Evolutionary conservation across 2,888 invertebrate species (phyloP), one percentile per base, ranked within the genome.

Genomic region (Melanostoma scalare): DNA sequence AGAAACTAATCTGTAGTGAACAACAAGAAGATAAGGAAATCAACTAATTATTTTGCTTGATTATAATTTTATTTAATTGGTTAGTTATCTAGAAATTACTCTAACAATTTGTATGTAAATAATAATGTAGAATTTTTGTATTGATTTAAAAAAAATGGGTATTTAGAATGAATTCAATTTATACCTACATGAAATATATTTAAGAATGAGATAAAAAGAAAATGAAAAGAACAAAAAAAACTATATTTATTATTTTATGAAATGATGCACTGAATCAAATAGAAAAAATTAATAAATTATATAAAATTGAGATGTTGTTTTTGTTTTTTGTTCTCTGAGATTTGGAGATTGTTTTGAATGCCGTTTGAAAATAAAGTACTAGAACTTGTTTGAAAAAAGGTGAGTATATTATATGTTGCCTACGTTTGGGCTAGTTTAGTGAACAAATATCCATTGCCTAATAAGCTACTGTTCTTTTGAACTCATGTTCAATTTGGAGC

Each of bases 191-290:
- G 53, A 67, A 75, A 85, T 85, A 80, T 76, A 80, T 80, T 74
- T 79, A 67, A 71, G 52, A 69, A 86, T 85, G 68, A 42, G 61
- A 50, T 42, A 76, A 67, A 75, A 50, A 67, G 75, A 71, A 67
- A 73, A 74, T 77, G 72, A 46, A 73, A 63, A 38, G 58, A 35
- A 56, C 42, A 74, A 81, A 74, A n/a, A 73, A 63, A 88, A 88
- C 81, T 86, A 87, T 89, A 88, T 87, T 86, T 86, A 87, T 86
- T 86, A 86, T 88, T 87, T 86, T 85, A 88, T 86, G 87, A 88
- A 88, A 90, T 88, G 89, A 90, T 90, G 90, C 90, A 90, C 90
- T 90, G 90, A 90, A 90, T 90, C 89, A 90, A 90, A 90, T 90
- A 90, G 90, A 86, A 87, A 88, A 88, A 89, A 75, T 87, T 87